A percentile compares a stretch with the other conserved stretches of the same genome.
Conservation (phyloP, 2,797 vertebrate genomes). For the Perodicticus potto region DNA sequence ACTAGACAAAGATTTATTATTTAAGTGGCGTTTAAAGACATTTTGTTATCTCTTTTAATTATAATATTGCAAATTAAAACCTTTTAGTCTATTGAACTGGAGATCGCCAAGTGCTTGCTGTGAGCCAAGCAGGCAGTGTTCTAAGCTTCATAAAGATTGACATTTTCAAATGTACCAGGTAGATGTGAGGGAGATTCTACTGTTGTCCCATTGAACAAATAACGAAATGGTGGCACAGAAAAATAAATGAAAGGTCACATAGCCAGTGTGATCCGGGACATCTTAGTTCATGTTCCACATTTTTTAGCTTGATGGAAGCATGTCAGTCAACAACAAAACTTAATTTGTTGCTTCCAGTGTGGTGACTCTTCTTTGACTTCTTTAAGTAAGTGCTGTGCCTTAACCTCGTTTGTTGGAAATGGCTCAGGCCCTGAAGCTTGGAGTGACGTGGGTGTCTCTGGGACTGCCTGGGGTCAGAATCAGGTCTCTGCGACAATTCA, state of each 20-base stretch:
- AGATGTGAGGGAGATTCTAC: no score
- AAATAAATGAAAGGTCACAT: neutral
- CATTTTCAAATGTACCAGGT: neutral
- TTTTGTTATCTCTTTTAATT: neutral
- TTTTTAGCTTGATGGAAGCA: neutral
- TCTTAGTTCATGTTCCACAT: neutral
- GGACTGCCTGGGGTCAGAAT: neutral
- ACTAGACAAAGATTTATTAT: slow-evolving; percentile 35
- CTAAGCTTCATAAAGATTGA: neutral
- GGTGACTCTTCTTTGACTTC: neutral
- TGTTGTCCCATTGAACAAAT: neutral
- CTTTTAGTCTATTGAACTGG: neutral
- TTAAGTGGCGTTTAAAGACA: neutral
- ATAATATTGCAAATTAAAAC: neutral
- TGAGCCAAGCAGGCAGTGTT: neutral
- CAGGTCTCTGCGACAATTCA: neutral
- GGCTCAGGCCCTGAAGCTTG: neutral
- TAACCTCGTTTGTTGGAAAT: neutral
- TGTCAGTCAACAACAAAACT: neutral
- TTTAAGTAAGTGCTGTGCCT: neutral
- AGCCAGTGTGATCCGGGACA: neutral
- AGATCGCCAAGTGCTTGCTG: neutral
- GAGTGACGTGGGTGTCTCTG: neutral
- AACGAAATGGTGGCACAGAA: neutral
- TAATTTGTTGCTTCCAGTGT: neutral